Conservation (phyloP, 2,888 invertebrate species). For the Hypsopygia costalis region DNA sequence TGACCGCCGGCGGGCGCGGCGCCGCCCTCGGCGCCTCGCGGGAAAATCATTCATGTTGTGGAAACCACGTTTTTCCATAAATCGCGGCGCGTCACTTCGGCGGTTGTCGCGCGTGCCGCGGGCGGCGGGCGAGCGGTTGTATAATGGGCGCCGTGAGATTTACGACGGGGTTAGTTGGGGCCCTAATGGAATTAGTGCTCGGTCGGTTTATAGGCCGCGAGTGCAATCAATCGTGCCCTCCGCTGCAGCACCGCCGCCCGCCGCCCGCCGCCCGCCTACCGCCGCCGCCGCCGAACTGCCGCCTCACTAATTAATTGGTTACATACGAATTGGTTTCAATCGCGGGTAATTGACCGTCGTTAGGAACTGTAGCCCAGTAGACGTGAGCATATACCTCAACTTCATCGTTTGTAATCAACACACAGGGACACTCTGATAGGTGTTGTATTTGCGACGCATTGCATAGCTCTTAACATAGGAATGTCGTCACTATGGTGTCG, state of each 20-base stretch:
- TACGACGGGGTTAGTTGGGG: conserved; percentile 51
- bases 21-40: conserved; percentile 14
- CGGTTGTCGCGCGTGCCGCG: conserved; percentile 17
- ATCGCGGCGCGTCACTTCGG: conserved; percentile 17
- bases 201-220: conserved; percentile 44
- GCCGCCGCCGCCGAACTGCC: conserved; percentile 1
- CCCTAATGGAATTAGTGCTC: conserved; percentile 63
- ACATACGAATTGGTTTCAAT: conserved; percentile 29
- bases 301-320: conserved; percentile 41
- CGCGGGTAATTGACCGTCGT: conserved; percentile 22
- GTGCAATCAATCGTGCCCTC: conserved; percentile 21
- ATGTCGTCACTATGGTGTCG: too few species aligned
- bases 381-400: too few species aligned
- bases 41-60: conserved; percentile 8
- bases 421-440: too few species aligned
- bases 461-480: too few species aligned
- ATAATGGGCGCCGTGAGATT: conserved; percentile 45
- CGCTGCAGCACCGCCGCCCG: conserved; percentile 24
- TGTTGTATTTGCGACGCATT: too few species aligned
- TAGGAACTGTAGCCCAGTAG: background rate
- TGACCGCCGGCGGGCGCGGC: conserved; percentile 25
- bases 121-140: conserved; percentile 22
- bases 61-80: conserved; percentile 48
- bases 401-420: too few species aligned
- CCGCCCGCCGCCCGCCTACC: conserved; percentile 19